Base-by-base conservation (phyloP, 35 echinoderm and acorn worm genomes). In the Stichopus chloronotus region DNA sequence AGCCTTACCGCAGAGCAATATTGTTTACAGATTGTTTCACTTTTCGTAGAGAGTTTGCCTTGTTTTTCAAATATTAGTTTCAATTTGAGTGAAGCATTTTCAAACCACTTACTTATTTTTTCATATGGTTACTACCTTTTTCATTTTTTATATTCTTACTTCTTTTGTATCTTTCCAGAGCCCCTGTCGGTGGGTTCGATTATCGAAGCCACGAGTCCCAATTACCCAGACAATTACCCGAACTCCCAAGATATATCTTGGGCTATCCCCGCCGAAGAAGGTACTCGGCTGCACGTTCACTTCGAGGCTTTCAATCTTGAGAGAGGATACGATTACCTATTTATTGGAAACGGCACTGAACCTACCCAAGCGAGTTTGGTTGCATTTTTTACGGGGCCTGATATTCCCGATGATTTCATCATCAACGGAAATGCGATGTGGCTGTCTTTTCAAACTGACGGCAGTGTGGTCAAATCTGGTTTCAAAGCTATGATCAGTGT, bases 291-390 rank as follows among this genome's bases (percentile, higher is more conserved):
- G 14, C 68, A 72, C 56, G 17, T 91, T 14, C 63, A 91, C 25
- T 91, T 91, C 25, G 43, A 30, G 4, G 88, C 53, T 7, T 91
- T 91, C 30, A 14, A 91, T 59, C 43, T 91, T 1, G 88, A 91
- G 57, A 91, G 65, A 5, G 88, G 88, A 22, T 91, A 91, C 88
- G 88, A 91, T 63, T 91, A 52, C 53, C 65, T 91, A 2, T 17
- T 16, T 13, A 63, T 91, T 30, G 88, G 88, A 56, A 59, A 19
- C 53, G 88, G 88, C 7, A 25, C 22, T 14, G 6, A 16, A 5
- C 72, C 52, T 5, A 55, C 22, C 4, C 14, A 76, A 14, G 85
- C n/a, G 0, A 58, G 53, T 43, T 16, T 20, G 7, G 21, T 88
- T 5, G 6, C 5, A 6, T 7, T 19, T 5, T 78, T 76, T 43